A percentile compares a stretch with the other conserved stretches of the same genome.
These are phyloP conservation scores for Sebastes kiyomatsui DNA, from an alignment of 2,797 vertebrate species.

Conservation along the genomic window DNA sequence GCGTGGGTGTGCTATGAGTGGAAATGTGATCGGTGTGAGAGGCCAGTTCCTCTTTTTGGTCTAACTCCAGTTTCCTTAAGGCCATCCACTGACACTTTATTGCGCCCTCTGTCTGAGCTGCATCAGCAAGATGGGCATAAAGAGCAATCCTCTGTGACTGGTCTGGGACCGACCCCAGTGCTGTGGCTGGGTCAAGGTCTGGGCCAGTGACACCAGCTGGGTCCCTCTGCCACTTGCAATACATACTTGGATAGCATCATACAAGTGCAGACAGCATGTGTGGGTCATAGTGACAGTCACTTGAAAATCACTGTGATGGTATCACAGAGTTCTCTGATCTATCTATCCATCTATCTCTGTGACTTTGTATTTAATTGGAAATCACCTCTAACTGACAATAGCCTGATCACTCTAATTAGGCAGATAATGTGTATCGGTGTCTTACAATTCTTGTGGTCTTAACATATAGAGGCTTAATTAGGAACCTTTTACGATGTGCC, in stretches of 20 bases:
- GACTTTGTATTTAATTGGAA: slow-evolving; percentile 27
- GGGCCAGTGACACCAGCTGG: slow-evolving; percentile 68
- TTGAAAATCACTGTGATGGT: not conserved
- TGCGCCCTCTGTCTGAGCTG: slow-evolving; percentile 29
- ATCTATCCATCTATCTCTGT: not conserved
- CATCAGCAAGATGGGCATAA: slow-evolving; percentile 64
- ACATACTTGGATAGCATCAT: slow-evolving; percentile 29
- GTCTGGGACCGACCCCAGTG: slow-evolving; percentile 32
- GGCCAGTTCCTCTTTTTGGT: slow-evolving; percentile 12
- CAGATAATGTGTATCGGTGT: slow-evolving; percentile 37
- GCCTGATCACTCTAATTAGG: slow-evolving; percentile 47
- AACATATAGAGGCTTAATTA: slow-evolving; percentile 47
- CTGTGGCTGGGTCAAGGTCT: slow-evolving; percentile 65
- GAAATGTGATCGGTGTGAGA: not conserved
- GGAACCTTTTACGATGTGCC: slow-evolving; percentile 20
- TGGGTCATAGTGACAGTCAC: not conserved
- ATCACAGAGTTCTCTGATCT: not conserved
- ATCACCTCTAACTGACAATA: slow-evolving; percentile 30
- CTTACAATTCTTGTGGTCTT: slow-evolving; percentile 18
- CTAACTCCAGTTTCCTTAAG: slow-evolving; percentile 32
- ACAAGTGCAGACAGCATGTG: slow-evolving; percentile 11
- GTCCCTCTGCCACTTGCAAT: slow-evolving; percentile 64
- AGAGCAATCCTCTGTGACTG: slow-evolving; percentile 73
- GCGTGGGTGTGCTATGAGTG: not conserved
- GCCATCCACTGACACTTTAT: slow-evolving; percentile 44